These are phyloP conservation scores for Cylindroiulus punctatus DNA, from an alignment of 2,888 invertebrate genomes.

Conservation along the genomic window DNA sequence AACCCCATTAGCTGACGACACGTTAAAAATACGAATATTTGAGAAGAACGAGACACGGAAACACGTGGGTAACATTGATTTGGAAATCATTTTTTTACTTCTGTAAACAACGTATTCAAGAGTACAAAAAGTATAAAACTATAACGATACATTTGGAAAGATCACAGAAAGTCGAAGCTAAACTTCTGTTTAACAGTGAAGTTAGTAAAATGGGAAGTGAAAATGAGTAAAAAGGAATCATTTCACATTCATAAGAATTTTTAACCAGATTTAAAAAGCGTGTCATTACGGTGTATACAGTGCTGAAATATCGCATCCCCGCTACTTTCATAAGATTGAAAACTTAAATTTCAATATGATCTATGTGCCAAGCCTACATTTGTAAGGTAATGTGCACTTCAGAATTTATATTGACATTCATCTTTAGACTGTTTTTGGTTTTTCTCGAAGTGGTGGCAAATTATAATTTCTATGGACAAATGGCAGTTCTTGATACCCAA, in stretches of 20 bases:
- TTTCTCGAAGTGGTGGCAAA: no score
- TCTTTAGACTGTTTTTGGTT: no score
- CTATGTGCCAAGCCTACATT: no score
- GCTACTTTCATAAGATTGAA: no score
- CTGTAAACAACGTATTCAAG: conserved; percentile 46
- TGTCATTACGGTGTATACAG: not conserved
- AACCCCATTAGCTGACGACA: no score
- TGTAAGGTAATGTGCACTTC: no score
- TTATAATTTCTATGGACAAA: no score
- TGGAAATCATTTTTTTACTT: conserved; percentile 43
- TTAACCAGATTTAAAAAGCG: conserved; percentile 1
- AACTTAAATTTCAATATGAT: no score
- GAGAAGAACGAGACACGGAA: no score
- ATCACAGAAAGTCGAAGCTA: conserved; percentile 33
- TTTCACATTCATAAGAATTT: not conserved
- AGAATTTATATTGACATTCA: no score
- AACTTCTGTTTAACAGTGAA: not conserved
- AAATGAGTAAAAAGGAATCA: conserved; percentile 2
- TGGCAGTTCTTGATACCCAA: no score
- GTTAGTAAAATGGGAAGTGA: not conserved
- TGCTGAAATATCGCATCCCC: not conserved
- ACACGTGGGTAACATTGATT: not conserved
- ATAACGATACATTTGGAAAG: conserved; percentile 49
- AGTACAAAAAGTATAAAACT: conserved; percentile 56
- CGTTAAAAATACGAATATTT: no score